Evolutionary conservation across 2,888 invertebrate genomes (phyloP).

Genomic region (Chironomus riparius): DNA sequence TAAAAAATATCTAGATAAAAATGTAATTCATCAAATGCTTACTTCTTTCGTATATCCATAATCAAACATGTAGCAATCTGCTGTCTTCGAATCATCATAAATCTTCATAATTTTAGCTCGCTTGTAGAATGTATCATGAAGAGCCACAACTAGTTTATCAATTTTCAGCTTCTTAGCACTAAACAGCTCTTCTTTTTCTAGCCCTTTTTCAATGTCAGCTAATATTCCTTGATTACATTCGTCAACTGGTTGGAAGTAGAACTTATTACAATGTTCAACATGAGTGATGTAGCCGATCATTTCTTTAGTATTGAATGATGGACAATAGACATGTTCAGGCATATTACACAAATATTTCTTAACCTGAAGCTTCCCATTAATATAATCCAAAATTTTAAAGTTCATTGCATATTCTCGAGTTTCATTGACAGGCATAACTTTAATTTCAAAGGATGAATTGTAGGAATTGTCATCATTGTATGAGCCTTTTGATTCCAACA

Average conservation of each 20-base stretch:
- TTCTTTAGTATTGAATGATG: neutral
- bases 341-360: neutral
- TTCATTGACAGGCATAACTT: too few species aligned
- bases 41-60: neutral
- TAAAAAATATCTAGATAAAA: too few species aligned
- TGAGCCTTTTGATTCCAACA: too few species aligned
- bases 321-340: neutral
- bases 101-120: neutral
- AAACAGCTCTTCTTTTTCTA: neutral
- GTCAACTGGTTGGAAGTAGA: constrained; percentile 37
- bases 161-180: neutral
- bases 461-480: too few species aligned
- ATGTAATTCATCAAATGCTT: neutral
- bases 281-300: constrained; percentile 28
- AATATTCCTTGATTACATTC: neutral
- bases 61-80: constrained; percentile 8
- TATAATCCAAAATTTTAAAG: neutral
- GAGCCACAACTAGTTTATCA: neutral
- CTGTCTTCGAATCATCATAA: neutral
- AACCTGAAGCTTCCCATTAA: neutral
- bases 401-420: neutral
- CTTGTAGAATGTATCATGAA: neutral
- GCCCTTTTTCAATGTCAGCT: neutral
- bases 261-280: constrained; percentile 39
- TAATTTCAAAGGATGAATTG: too few species aligned